Conservation (phyloP, 2,113 vertebrate genomes). For the Bufo gargarizans region DNA sequence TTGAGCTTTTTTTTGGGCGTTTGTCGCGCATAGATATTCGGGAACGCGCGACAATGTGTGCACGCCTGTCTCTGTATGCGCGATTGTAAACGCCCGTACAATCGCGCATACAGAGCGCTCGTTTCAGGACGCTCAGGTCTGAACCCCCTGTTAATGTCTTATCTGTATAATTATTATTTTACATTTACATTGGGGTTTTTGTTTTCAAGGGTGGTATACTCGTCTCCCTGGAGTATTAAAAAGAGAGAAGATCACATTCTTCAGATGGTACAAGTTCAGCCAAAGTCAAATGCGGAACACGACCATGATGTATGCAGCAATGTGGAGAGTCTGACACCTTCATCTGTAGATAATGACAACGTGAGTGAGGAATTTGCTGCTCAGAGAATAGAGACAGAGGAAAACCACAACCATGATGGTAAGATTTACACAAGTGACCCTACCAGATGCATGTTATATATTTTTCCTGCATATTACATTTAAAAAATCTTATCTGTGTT, state of each 20-base stretch:
- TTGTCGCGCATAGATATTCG: no score
- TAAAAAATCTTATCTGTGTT: no score
- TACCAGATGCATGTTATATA: no score
- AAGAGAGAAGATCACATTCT: constrained; percentile 70
- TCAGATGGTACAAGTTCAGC: constrained; percentile 61
- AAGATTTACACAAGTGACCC: background rate
- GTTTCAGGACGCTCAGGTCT: no score
- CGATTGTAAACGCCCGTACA: no score
- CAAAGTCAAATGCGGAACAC: constrained; percentile 56
- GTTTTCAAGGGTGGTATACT: constrained; percentile 73
- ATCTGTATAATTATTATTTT: background rate
- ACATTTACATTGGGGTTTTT: background rate
- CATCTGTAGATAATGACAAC: constrained; percentile 24
- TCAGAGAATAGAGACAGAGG: background rate
- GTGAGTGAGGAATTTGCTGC: background rate
- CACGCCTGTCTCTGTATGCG: no score
- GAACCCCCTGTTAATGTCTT: background rate
- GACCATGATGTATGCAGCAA: background rate
- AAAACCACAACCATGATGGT: constrained; percentile 17
- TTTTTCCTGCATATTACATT: no score
- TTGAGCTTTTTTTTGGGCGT: no score
- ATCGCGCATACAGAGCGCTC: no score
- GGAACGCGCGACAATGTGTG: no score
- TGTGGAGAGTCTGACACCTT: constrained; percentile 52
- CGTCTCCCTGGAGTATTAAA: constrained; percentile 72